Conservation (phyloP, 2,797 vertebrate species). For the Pantherophis vulpinus region DNA sequence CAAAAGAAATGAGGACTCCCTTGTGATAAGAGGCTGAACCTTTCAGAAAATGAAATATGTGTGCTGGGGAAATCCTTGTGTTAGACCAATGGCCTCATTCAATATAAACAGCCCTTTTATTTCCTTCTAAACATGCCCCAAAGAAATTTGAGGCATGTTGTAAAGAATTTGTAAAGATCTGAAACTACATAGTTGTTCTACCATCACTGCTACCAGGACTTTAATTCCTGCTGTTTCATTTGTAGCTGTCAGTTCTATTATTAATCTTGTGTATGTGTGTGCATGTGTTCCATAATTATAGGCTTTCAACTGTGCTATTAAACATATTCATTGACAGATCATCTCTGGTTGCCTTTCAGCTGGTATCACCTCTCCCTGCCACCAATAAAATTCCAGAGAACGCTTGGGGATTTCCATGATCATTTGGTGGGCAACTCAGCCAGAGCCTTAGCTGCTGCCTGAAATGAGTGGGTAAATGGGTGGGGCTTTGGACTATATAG, state of each 20-base stretch:
- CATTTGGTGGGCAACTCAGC: background rate
- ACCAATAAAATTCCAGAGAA: background rate
- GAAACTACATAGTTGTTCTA: background rate
- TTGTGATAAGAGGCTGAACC: background rate
- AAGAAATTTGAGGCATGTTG: background rate
- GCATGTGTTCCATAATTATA: background rate
- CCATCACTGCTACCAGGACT: background rate
- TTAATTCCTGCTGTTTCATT: background rate
- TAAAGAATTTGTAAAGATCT: background rate
- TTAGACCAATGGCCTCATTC: background rate
- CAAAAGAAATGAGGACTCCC: conserved; percentile 5
- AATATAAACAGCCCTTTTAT: background rate
- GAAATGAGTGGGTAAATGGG: background rate
- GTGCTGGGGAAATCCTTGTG: background rate
- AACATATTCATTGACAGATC: background rate
- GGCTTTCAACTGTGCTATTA: background rate
- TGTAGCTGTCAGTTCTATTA: background rate
- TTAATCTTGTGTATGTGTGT: background rate
- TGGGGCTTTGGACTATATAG: background rate
- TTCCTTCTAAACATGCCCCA: background rate
- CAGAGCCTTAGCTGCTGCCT: background rate
- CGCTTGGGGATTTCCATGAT: background rate
- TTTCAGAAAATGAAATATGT: conserved; percentile 4
- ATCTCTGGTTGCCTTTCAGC: background rate
- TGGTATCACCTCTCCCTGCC: background rate